Conservation (phyloP, 2,113 vertebrate species). For the Pampusana beccarii region DNA sequence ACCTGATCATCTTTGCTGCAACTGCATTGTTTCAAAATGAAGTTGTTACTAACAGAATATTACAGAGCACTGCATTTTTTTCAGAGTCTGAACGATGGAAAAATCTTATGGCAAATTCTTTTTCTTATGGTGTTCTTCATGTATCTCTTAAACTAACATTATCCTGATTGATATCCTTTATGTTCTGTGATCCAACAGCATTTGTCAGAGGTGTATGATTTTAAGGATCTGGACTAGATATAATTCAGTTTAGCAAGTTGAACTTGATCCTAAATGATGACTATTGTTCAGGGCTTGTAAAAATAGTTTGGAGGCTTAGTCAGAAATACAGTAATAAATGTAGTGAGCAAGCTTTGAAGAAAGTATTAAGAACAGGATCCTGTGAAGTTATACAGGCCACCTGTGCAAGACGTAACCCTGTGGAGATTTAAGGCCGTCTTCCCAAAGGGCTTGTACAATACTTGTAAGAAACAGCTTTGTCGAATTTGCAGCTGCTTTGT, state of each 20-base stretch:
- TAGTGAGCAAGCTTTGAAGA: slow-evolving; percentile 52
- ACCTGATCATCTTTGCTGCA: not conserved
- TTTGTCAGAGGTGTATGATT: not conserved
- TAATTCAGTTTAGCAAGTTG: slow-evolving; percentile 43
- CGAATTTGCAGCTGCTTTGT: slow-evolving; percentile 24
- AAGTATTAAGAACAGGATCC: slow-evolving; percentile 37
- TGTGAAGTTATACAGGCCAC: slow-evolving; percentile 39
- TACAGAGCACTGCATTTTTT: not conserved
- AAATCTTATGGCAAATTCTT: not conserved
- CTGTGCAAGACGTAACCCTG: slow-evolving; percentile 44
- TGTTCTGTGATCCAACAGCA: not conserved
- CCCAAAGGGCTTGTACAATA: not conserved
- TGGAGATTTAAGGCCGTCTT: slow-evolving; percentile 27
- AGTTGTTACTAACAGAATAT: not conserved
- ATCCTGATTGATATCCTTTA: not conserved
- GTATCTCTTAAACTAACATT: not conserved
- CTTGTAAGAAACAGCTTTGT: slow-evolving; percentile 33
- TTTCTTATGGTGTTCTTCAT: not conserved
- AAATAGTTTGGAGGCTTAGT: slow-evolving; percentile 70
- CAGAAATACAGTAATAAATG: slow-evolving; percentile 65
- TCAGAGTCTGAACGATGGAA: not conserved
- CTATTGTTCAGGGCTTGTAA: slow-evolving; percentile 47
- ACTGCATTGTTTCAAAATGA: not conserved
- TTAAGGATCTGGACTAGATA: not conserved
- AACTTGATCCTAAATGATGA: slow-evolving; percentile 47